phyloP scores from a whole-genome alignment of 2,888 invertebrate species.

The Lasioglossum oenotherae region DNA sequence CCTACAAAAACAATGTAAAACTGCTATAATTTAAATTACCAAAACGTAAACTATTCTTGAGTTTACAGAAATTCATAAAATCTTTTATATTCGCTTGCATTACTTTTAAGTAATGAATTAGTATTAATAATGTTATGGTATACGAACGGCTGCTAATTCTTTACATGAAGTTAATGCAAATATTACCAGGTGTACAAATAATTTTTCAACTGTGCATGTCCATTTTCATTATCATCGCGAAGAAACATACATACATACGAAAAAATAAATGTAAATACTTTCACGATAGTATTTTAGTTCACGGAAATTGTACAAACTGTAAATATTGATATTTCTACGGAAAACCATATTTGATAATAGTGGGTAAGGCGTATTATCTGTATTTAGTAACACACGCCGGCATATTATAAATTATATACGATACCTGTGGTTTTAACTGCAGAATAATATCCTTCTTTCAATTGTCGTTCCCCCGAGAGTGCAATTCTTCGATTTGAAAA shows the following conservation, averaged over 20 bases:
- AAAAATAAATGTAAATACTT: background rate
- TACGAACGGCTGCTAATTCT: background rate
- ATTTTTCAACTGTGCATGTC: background rate
- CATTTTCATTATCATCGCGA: background rate
- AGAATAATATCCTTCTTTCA: background rate
- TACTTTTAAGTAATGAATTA: background rate
- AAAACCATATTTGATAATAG: slow-evolving; percentile 9
- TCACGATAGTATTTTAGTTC: background rate
- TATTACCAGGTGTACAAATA: background rate
- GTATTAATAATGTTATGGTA: background rate
- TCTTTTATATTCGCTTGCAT: background rate
- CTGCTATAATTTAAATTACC: background rate
- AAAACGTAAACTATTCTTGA: background rate
- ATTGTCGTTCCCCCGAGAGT: background rate
- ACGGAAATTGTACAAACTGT: slow-evolving; percentile 26
- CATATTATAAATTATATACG: slow-evolving; percentile 4
- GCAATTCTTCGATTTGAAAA: background rate
- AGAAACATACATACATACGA: background rate
- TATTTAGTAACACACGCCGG: background rate
- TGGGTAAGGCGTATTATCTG: background rate
- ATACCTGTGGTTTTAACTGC: background rate
- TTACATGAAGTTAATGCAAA: background rate
- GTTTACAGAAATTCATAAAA: background rate
- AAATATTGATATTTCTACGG: slow-evolving; percentile 37
- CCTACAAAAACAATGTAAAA: background rate